These are phyloP conservation scores for Gymnoscelis rufifasciata DNA, from an alignment of 2,888 invertebrate genomes.

Conservation along the genomic window DNA sequence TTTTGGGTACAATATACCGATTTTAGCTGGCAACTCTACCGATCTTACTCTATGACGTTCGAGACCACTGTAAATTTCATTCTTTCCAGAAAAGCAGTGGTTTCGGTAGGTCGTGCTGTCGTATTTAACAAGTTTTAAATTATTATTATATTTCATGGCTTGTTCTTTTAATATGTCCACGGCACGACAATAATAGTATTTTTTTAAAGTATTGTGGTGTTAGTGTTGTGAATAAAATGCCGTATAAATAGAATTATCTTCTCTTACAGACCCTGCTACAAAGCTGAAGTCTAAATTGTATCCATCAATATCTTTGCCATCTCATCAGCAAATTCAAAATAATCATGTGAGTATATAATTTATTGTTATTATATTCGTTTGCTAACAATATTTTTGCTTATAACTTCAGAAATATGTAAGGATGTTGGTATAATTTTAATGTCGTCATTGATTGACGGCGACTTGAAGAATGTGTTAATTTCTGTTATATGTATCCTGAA, in stretches of 20 bases:
- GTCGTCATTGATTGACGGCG: not conserved
- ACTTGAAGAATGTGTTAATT: no score
- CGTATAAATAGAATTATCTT: no score
- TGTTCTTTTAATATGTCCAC: no score
- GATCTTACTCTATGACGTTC: no score
- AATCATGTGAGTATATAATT: conserved; percentile 58
- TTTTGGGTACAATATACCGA: no score
- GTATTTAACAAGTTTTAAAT: not conserved
- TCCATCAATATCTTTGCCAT: conserved; percentile 49
- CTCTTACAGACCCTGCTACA: conserved; percentile 61
- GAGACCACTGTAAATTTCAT: no score
- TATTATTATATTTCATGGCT: not conserved
- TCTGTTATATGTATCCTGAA: no score
- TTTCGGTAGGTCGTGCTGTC: conserved; percentile 62
- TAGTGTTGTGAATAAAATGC: no score
- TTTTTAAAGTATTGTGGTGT: not conserved
- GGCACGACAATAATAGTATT: no score
- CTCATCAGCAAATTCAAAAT: conserved; percentile 28
- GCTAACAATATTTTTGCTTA: not conserved
- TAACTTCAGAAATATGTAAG: not conserved
- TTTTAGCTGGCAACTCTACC: no score
- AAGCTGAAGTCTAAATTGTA: conserved; percentile 36
- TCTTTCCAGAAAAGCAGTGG: conserved; percentile 53
- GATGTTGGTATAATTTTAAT: not conserved
- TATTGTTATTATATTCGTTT: not conserved